phyloP scores from a whole-genome alignment of 2,888 invertebrate species.

The Imbricaverruca yamaguchii region DNA sequence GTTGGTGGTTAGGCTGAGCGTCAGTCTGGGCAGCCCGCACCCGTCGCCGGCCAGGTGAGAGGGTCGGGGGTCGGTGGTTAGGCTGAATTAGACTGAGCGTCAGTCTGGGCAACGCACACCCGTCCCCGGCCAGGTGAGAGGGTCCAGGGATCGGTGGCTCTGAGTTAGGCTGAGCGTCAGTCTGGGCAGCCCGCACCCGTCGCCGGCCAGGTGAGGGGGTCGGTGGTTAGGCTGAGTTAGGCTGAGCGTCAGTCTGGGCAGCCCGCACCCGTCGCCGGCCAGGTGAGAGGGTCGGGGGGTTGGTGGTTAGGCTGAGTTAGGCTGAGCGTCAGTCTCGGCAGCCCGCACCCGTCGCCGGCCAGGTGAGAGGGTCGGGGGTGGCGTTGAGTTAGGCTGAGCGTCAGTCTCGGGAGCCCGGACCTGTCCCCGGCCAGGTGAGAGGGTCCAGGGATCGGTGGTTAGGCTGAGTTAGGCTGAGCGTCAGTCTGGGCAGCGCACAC shows the following conservation, averaged over 20 bases:
- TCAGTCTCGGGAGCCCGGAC: conserved; percentile 2
- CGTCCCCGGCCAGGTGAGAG: neutral
- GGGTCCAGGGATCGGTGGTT: too few relatives aligned
- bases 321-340: conserved; percentile 13
- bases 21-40: conserved; percentile 10
- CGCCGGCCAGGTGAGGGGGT: neutral
- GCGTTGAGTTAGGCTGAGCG: too few relatives aligned
- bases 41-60: neutral
- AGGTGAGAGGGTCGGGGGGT: neutral
- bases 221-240: too few relatives aligned
- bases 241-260: conserved; percentile 11
- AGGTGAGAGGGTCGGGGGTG: neutral
- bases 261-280: neutral
- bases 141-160: too few relatives aligned
- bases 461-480: neutral
- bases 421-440: neutral
- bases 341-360: neutral
- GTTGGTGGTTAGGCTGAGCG: neutral
- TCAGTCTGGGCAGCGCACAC: conserved; percentile 10
- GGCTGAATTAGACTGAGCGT: too few relatives aligned
- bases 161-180: conserved; percentile 12
- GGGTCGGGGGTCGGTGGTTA: too few relatives aligned
- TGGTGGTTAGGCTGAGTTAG: too few relatives aligned
- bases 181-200: conserved; percentile 4
- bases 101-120: conserved; percentile 7